phyloP scores from a whole-genome alignment of 1,140 invertebrate genomes.

The Monomorium pharaonis region DNA sequence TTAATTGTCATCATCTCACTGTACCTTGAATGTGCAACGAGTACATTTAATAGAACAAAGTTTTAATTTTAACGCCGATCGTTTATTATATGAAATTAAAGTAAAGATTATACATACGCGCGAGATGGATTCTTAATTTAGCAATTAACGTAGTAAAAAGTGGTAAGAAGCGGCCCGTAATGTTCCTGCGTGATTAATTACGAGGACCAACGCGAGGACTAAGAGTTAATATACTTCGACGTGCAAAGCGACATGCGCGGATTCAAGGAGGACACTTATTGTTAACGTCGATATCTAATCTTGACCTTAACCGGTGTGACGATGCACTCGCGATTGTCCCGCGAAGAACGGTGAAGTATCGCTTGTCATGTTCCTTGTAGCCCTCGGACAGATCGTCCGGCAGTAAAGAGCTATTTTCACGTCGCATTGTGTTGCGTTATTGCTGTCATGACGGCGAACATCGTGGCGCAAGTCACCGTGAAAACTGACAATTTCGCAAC shows the following conservation, averaged over 20 bases:
- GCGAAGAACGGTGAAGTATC: conserved; percentile 56
- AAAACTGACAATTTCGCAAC: conserved; percentile 42
- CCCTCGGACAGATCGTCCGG: conserved; percentile 58
- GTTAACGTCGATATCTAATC: conserved; percentile 69
- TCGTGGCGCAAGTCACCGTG: conserved; percentile 41
- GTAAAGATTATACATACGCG: not conserved
- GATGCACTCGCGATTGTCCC: conserved; percentile 64
- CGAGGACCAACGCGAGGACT: not conserved
- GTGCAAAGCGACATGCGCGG: not conserved
- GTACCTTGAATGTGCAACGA: not conserved
- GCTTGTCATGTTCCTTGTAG: conserved; percentile 59
- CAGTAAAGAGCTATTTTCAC: conserved; percentile 60
- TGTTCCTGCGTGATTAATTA: conserved; percentile 1
- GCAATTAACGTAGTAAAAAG: not conserved
- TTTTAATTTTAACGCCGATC: not conserved
- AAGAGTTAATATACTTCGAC: conserved; percentile 11
- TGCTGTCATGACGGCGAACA: conserved; percentile 42
- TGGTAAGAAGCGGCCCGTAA: not conserved
- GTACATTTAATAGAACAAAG: not conserved
- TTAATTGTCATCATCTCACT: not conserved
- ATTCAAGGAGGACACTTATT: conserved; percentile 31
- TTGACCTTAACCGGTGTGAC: conserved; percentile 51
- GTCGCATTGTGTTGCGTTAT: conserved; percentile 54
- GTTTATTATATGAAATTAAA: not conserved
- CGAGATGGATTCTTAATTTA: not conserved